Evolutionary conservation across 30 jellyfish, hydroid and myxozoan species (phyloP), one percentile per base, ranked within the genome.

Genomic region (Morbakka virulenta): DNA sequence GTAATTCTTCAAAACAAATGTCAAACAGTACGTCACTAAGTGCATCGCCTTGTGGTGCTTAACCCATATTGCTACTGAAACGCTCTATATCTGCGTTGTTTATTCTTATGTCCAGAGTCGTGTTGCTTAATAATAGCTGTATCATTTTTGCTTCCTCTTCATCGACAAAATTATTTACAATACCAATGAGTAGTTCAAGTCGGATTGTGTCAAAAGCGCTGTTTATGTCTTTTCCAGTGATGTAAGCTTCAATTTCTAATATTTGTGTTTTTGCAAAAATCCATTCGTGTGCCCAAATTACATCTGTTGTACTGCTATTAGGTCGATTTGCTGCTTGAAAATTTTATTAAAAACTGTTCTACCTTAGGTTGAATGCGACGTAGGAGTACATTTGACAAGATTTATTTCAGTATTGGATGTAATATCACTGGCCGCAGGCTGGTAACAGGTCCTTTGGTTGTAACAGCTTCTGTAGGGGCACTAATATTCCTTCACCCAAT

Each of bases 261-360:
- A 12, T n/a, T n/a, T n/a, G n/a, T n/a, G n/a, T n/a, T n/a, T n/a
- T n/a, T n/a, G n/a, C n/a, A n/a, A n/a, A n/a, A 28, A 79, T 79
- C 83, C 82, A 79, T 79, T 67, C 34, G 83, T 79, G 22, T 79
- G 90, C 90, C 89, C 82, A 79, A 9, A 67, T 66, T 41, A 79
- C 68, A 35, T 79, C 83, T 65, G 90, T 66, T 24, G 76, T 50
- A 67, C 90, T 79, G 83, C 82, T 76, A 51, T 68, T 79, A 29
- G 90, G 83, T 48, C 82, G 73, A 67, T 79, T 30, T 67, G 91
- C 91, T 50, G 78, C 61, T 67, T 67, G 89, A 32, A 77, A 79
- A 29, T 66, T 77, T n/a, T 48, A 78, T 2, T 79, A 67, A 50
- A 52, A 79, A 66, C 14, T 31, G 69, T 67, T 67, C 91, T 49